Percentiles rank a stretch among this genome's conserved stretches.
Conservation (phyloP, 2,113 vertebrate genomes). For the Hassar affinis region DNA sequence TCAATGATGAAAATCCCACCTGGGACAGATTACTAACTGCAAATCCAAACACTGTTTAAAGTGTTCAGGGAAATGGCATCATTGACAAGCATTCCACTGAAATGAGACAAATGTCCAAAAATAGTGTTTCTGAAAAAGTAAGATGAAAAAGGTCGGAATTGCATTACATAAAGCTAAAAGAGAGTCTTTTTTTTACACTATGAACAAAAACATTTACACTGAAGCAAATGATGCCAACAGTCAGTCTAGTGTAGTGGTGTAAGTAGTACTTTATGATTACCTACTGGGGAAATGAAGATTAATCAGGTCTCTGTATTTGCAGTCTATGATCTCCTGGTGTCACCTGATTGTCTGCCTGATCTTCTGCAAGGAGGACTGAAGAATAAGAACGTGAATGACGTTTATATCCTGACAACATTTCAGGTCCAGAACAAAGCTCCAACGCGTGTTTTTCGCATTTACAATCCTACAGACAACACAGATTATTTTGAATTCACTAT, state of each 20-base stretch:
- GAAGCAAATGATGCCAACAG: background rate
- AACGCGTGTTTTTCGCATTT: slow-evolving; percentile 80
- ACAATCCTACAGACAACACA: slow-evolving; percentile 82
- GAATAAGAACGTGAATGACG: slow-evolving; percentile 78
- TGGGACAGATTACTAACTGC: background rate
- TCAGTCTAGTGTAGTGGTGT: too few species aligned
- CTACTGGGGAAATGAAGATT: background rate
- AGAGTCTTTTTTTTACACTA: background rate
- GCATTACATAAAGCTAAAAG: background rate
- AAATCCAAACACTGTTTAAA: background rate
- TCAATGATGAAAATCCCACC: background rate
- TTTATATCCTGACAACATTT: slow-evolving; percentile 84
- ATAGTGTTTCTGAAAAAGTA: background rate
- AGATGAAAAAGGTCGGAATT: background rate
- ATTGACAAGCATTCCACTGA: background rate
- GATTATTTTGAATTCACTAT: slow-evolving; percentile 90
- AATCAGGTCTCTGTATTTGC: slow-evolving; percentile 38
- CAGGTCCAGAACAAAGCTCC: slow-evolving; percentile 82
- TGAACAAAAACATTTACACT: too few species aligned
- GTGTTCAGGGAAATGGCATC: background rate
- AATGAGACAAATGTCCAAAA: background rate
- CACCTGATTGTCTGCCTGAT: slow-evolving; percentile 79
- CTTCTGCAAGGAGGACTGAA: slow-evolving; percentile 80
- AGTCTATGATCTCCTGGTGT: slow-evolving; percentile 92
- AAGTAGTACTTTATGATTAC: background rate